These are phyloP conservation scores for Globodera rostochiensis DNA, from an alignment of 1,140 invertebrate genomes.

Conservation along the genomic window DNA sequence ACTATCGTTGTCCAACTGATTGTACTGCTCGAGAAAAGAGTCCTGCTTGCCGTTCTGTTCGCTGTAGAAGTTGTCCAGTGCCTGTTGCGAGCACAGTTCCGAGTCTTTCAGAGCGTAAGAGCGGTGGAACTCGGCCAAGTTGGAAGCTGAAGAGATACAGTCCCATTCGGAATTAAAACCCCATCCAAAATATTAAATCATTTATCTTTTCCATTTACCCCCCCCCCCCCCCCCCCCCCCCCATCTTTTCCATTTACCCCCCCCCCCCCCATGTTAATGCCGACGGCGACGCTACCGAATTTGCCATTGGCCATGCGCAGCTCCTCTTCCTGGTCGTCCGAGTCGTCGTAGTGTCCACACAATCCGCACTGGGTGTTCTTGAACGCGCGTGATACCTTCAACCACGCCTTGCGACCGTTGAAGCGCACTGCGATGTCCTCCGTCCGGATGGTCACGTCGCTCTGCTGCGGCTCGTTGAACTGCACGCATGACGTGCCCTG, in stretches of 20 bases:
- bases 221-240: no score
- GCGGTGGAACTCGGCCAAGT: constrained; percentile 44
- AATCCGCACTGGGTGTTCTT: constrained; percentile 45
- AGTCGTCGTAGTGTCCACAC: constrained; percentile 44
- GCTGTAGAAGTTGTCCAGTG: constrained; percentile 14
- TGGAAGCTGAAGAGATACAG: constrained; percentile 8
- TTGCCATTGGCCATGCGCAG: constrained; percentile 33
- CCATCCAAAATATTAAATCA: not conserved
- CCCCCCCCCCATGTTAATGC: no score
- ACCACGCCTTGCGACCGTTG: constrained; percentile 33
- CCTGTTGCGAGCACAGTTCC: constrained; percentile 22
- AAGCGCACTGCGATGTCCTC: constrained; percentile 34
- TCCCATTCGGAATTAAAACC: no score
- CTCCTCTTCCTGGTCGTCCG: constrained; percentile 30
- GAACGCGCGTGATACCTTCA: constrained; percentile 36
- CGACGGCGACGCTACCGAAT: not conserved
- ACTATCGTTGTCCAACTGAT: constrained; percentile 2
- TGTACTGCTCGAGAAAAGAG: not conserved
- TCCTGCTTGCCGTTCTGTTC: not conserved
- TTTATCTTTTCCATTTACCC: no score
- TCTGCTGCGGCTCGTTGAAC: constrained; percentile 29
- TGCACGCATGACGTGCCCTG: constrained; percentile 20
- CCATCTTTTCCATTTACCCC: no score
- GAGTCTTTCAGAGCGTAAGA: constrained; percentile 29
- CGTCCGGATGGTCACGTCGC: constrained; percentile 25